These are phyloP conservation scores for Eurystomus glaucurus DNA, from an alignment of 2,797 vertebrate species.

Conservation along the genomic window DNA sequence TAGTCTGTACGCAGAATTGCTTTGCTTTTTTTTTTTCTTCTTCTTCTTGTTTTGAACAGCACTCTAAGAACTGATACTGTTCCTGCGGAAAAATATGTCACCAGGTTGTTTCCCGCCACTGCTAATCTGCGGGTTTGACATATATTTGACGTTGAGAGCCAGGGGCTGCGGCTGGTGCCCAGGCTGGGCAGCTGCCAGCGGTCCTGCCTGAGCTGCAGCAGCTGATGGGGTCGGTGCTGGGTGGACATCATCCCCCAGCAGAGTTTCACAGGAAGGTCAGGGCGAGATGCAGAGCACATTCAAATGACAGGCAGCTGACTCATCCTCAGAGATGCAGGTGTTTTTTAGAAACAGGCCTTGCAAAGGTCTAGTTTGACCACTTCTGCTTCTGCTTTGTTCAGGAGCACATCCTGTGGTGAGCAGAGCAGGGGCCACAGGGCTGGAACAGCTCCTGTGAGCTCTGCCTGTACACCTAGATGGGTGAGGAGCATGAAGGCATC, in stretches of 20 bases:
- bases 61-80: not conserved
- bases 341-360: not conserved
- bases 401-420: fast-evolving
- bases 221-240: not conserved
- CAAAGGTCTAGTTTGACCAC: not conserved
- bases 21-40: fast-evolving
- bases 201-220: constrained; percentile 5
- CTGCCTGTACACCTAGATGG: not conserved
- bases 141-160: not conserved
- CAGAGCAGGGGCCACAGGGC: not conserved
- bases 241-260: not conserved
- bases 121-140: not conserved
- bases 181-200: fast-evolving
- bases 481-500: fast-evolving
- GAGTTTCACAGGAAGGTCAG: not conserved
- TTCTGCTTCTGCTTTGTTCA: not conserved
- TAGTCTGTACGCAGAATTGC: not conserved
- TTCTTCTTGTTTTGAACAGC: not conserved
- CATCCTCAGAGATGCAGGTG: not conserved
- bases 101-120: not conserved
- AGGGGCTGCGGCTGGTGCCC: not conserved
- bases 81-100: constrained; percentile 21
- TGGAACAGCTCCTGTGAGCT: not conserved
- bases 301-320: not conserved
- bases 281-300: not conserved